These are phyloP conservation scores for Melipona quadrifasciata DNA, from an alignment of 1,140 invertebrate species.

Conservation along the genomic window DNA sequence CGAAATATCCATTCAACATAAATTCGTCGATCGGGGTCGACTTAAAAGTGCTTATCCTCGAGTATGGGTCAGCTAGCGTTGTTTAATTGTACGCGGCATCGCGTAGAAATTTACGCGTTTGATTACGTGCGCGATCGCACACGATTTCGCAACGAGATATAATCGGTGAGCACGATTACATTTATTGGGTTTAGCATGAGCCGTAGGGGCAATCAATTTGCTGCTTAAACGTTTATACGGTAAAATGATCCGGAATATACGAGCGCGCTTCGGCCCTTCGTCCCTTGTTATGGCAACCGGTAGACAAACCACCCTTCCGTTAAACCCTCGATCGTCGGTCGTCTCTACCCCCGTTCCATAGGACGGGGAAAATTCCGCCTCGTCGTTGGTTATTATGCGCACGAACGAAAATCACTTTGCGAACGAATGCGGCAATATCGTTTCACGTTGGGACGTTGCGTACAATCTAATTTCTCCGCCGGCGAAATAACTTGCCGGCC, in stretches of 20 bases:
- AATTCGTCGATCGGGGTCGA: neutral
- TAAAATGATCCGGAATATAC: constrained; percentile 56
- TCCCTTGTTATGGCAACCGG: constrained; percentile 50
- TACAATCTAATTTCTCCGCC: neutral
- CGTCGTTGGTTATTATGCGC: constrained; percentile 48
- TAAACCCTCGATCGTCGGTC: constrained; percentile 37
- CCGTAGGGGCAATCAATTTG: constrained; percentile 51
- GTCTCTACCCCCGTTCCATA: neutral
- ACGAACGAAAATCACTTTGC: constrained; percentile 53
- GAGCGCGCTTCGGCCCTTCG: constrained; percentile 33
- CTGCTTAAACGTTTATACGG: constrained; percentile 56
- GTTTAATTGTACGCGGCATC: constrained; percentile 17
- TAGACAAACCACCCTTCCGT: constrained; percentile 52
- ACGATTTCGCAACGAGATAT: constrained; percentile 35
- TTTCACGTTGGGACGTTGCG: constrained; percentile 14
- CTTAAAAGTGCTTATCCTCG: neutral
- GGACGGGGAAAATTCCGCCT: constrained; percentile 19
- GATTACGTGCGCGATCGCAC: constrained; percentile 41
- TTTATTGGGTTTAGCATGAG: constrained; percentile 53
- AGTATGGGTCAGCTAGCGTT: neutral
- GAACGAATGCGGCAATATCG: constrained; percentile 31
- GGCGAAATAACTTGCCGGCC: neutral
- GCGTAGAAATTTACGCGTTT: constrained; percentile 37
- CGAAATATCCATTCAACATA: neutral
- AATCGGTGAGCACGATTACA: constrained; percentile 50